Conservation (phyloP, 2,113 vertebrate genomes). For the Rostratula benghalensis region DNA sequence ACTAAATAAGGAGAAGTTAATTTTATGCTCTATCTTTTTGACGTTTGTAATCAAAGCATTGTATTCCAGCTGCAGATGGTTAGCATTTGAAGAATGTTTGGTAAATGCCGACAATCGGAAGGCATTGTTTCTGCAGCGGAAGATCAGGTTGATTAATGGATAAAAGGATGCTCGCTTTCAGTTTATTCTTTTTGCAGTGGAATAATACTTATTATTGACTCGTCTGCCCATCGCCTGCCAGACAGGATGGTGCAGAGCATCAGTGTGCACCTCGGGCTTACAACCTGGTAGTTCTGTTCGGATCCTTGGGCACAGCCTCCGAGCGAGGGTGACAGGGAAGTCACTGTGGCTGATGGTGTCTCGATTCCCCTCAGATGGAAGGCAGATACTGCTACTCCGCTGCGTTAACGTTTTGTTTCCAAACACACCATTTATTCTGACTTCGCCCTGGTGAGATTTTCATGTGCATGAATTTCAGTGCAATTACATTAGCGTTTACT, state of each 20-base stretch:
- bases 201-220: background rate
- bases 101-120: background rate
- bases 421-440: constrained; percentile 3
- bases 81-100: constrained; percentile 59
- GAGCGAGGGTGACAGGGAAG: background rate
- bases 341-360: background rate
- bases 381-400: background rate
- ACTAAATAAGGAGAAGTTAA: constrained; percentile 72
- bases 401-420: background rate
- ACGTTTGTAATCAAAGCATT: constrained; percentile 69
- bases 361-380: background rate
- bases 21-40: constrained; percentile 77
- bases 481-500: constrained; percentile 49
- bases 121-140: background rate
- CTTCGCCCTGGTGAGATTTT: constrained; percentile 20
- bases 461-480: constrained; percentile 35
- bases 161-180: background rate
- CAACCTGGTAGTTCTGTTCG: background rate
- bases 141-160: constrained; percentile 48
- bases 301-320: background rate
- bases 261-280: background rate
- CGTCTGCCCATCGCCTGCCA: background rate
- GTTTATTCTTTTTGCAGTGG: background rate
- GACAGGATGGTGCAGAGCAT: background rate
- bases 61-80: constrained; percentile 64